Evolutionary conservation across 2,888 invertebrate genomes (phyloP).

Genomic region (Elegia similella): DNA sequence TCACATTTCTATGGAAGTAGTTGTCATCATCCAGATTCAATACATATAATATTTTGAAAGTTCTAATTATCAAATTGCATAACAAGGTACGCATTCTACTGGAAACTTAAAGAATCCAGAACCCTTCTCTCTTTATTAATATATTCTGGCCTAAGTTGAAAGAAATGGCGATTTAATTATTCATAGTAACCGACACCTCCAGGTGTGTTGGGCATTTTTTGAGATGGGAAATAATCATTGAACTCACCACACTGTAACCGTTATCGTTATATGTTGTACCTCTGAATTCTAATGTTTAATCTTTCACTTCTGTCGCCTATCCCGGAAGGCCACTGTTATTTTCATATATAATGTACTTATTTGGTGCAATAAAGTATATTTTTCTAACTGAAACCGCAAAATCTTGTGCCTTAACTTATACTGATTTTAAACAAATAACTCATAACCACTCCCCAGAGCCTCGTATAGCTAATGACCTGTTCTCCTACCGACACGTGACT

Average conservation of each 20-base stretch:
- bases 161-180: not conserved
- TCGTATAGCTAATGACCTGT: conserved; percentile 71
- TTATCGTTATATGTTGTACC: too few relatives aligned
- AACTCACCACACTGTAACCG: too few relatives aligned
- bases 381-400: not conserved
- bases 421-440: conserved; percentile 39
- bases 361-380: too few relatives aligned
- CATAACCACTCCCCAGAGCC: conserved; percentile 55
- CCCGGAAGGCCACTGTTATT: too few relatives aligned
- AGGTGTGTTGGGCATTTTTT: too few relatives aligned
- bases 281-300: too few relatives aligned
- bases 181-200: too few relatives aligned
- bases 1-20: too few relatives aligned
- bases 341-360: too few relatives aligned
- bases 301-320: too few relatives aligned
- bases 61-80: conserved; percentile 11
- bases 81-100: conserved; percentile 1
- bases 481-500: conserved; percentile 63
- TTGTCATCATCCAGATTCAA: not conserved
- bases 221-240: too few relatives aligned
- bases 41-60: conserved; percentile 8
- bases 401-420: conserved; percentile 9
- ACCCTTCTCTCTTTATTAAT: conserved; percentile 1
- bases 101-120: conserved; percentile 12
- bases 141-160: not conserved